These are phyloP conservation scores for Alces alces DNA, from an alignment of 2,113 vertebrate genomes.

Conservation along the genomic window DNA sequence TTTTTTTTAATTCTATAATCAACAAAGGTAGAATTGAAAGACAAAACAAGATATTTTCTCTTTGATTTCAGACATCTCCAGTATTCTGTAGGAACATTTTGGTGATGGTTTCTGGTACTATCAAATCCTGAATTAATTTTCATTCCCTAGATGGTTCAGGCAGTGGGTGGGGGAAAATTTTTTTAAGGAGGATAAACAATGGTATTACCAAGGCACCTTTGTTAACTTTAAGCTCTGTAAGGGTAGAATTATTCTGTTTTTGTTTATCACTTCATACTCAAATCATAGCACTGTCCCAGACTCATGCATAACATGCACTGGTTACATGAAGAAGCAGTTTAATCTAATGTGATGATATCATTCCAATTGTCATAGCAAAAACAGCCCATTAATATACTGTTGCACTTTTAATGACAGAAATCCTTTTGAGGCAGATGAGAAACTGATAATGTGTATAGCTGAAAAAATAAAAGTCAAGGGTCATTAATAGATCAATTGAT, in stretches of 20 bases:
- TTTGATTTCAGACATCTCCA: background rate
- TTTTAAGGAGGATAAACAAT: background rate
- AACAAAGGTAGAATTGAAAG: background rate
- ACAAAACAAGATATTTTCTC: background rate
- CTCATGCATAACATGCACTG: too few relatives aligned
- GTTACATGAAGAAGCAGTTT: background rate
- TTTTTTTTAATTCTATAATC: background rate
- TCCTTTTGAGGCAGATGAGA: background rate
- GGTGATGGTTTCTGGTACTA: background rate
- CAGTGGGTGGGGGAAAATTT: background rate
- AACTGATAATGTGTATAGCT: background rate
- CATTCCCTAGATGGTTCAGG: background rate
- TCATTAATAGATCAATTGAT: background rate
- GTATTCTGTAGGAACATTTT: background rate
- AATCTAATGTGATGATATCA: background rate
- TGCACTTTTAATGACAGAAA: conserved; percentile 16
- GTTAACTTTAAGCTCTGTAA: background rate
- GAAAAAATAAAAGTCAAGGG: background rate
- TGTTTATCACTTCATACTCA: background rate
- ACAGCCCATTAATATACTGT: background rate
- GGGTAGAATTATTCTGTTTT: background rate
- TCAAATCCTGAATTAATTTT: background rate
- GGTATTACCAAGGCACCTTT: background rate
- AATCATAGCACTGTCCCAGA: background rate
- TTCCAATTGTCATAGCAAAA: background rate